Percentiles rank a stretch among this genome's conserved stretches.
These are phyloP conservation scores for Melinopterus prodromus DNA, from an alignment of 2,888 invertebrate genomes.

Conservation along the genomic window DNA sequence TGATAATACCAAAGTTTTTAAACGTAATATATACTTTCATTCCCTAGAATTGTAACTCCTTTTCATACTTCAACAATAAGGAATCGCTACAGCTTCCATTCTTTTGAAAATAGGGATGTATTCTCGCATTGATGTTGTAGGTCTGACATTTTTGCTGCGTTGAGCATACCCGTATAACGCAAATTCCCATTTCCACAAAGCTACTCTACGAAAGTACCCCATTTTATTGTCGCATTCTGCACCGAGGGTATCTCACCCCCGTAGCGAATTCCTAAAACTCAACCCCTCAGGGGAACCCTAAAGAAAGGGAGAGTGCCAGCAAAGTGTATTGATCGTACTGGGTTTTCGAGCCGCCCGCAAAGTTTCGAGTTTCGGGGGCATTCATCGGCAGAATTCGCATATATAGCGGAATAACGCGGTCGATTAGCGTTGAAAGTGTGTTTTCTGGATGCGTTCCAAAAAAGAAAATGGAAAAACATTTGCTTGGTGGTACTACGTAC, in stretches of 20 bases:
- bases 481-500: neutral
- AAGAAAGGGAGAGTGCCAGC: neutral
- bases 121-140: too few relatives aligned
- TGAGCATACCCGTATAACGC: too few relatives aligned
- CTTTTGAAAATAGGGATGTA: too few relatives aligned
- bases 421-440: neutral
- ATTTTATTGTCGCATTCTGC: neutral
- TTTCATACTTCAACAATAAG: too few relatives aligned
- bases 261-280: neutral
- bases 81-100: too few relatives aligned
- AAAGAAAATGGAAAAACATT: neutral
- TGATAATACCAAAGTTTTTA: too few relatives aligned
- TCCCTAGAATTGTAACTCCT: too few relatives aligned
- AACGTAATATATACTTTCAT: too few relatives aligned
- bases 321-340: neutral
- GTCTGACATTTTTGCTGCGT: too few relatives aligned
- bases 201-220: neutral
- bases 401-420: too few relatives aligned
- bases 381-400: neutral
- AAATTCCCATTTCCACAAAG: neutral
- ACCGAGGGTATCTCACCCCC: neutral
- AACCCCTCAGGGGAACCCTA: neutral
- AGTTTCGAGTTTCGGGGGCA: neutral
- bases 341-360: neutral
- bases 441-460: neutral